Base-by-base conservation (phyloP, 2,797 vertebrate genomes). In the Sphenopsis melanotis region DNA sequence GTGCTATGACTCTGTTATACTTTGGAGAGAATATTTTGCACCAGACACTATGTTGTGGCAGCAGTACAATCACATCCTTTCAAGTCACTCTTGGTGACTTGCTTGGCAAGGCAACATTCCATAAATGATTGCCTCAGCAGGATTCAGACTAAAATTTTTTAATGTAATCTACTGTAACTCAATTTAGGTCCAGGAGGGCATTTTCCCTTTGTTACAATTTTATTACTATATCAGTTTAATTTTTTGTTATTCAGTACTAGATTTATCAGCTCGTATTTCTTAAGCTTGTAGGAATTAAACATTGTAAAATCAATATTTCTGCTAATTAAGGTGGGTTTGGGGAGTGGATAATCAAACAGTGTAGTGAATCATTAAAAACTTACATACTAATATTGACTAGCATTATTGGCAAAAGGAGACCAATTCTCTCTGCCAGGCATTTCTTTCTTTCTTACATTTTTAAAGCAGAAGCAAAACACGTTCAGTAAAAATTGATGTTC, bases 291-390 rank as follows among this genome's bases (percentile, higher is more conserved):
- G 91, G 77, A 94, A 94, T 49, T 87, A 84, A 94, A 77, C 66
- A 82, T 53, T 94, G 89, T 89, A 78, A 96, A 97, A 97, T 98
- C 95, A 93, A 71, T 97, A 93, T 91, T 97, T 97, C 70, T 41
- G 50, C 95, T 97, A 97, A 98, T 97, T 96, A 96, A 71, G 94
- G 90, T 88, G 72, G 4, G 75, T 81, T 81, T 23, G 3, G 87
- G 39, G 81, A 77, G 68, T 87, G 92, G 53, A 47, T 95, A 95
- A 88, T 90, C 90, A 94, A 93, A 92, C 32, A 83, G 44, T 79
- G 78, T 42, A 80, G 93, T 75, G 93, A 97, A 95, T 97, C 94
- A 89, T 97, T 97, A 96, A 96, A 96, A 96, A 95, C 85, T 91
- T 95, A 47, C 69, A 89, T 88, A 65, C 34, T 89, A 77, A 59